Evolutionary conservation across 2,888 invertebrate species (phyloP).

Genomic region (Lymantria monacha): DNA sequence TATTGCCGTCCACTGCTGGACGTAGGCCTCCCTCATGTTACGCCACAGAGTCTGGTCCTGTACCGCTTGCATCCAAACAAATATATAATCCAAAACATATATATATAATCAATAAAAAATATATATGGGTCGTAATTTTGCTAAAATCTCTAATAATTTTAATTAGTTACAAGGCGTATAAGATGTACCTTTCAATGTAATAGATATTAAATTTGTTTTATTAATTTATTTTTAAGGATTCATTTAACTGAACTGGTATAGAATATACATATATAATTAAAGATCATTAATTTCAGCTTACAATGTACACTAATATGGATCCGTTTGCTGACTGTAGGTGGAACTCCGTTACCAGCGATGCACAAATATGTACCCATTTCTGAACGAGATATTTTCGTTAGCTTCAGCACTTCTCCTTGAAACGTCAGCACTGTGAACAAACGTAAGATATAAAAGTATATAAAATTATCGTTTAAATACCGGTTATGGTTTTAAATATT

Average conservation of each 20-base stretch:
- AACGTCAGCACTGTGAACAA: slow-evolving; percentile 85
- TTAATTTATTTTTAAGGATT: slow-evolving; percentile 16
- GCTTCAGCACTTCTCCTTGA: slow-evolving; percentile 90
- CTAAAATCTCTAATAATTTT: no score
- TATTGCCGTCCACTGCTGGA: no score
- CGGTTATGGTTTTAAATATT: no score
- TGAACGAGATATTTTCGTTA: slow-evolving; percentile 91
- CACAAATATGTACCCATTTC: slow-evolving; percentile 97
- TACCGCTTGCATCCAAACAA: no score
- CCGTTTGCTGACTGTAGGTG: slow-evolving; percentile 94
- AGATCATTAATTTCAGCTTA: slow-evolving; percentile 77
- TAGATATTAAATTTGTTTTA: slow-evolving; percentile 1
- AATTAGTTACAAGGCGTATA: no score
- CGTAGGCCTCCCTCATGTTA: no score
- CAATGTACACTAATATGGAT: slow-evolving; percentile 95
- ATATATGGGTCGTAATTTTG: no score
- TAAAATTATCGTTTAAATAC: no score
- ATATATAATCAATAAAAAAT: no score
- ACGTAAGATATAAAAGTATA: no score
- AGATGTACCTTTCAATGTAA: slow-evolving; percentile 4
- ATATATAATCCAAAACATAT: no score
- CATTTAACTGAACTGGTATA: slow-evolving; percentile 26
- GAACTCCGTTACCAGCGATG: slow-evolving; percentile 94
- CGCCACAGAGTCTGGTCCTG: no score
- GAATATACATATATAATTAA: slow-evolving; percentile 10